Evolutionary conservation across 2,113 vertebrate genomes (phyloP).

Genomic region (Cyanoderma ruficeps): DNA sequence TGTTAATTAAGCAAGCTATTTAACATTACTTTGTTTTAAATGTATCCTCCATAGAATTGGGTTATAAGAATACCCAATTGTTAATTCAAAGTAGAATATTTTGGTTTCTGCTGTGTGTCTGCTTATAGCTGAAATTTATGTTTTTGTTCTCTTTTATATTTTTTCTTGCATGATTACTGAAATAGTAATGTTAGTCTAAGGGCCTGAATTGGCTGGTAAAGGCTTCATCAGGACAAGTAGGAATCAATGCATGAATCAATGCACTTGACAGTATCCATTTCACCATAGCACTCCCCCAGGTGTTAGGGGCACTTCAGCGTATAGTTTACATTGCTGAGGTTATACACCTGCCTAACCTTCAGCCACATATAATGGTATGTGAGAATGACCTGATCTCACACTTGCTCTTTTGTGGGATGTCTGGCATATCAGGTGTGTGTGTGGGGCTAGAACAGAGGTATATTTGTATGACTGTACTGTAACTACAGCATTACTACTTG

Average conservation of each 20-base stretch:
- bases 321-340: background rate
- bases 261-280: background rate
- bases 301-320: background rate
- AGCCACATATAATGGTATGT: background rate
- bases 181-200: background rate
- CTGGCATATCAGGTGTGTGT: background rate
- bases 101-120: background rate
- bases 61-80: background rate
- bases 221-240: background rate
- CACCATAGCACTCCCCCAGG: background rate
- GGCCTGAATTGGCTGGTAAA: background rate
- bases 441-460: background rate
- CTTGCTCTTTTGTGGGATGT: background rate
- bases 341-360: background rate
- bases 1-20: background rate
- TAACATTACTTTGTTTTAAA: background rate
- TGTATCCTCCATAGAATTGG: background rate
- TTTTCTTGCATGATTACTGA: background rate
- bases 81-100: background rate
- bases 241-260: background rate
- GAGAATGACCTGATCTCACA: background rate
- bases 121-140: background rate
- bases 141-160: background rate
- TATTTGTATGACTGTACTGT: background rate
- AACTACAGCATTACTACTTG: background rate